phyloP scores from a whole-genome alignment of 2,797 vertebrate species.

The Myotis findleyi region DNA sequence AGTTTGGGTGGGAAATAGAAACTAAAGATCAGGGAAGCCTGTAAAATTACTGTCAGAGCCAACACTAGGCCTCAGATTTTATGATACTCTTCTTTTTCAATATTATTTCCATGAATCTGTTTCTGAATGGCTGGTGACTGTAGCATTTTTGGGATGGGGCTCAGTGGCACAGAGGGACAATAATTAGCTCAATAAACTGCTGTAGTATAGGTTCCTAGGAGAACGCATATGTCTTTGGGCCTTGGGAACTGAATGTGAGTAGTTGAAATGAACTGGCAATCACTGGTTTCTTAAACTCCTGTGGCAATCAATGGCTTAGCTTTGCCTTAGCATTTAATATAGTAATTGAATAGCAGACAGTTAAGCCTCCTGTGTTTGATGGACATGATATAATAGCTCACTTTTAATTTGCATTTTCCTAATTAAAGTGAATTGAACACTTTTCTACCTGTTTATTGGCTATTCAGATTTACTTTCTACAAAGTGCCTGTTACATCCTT shows the following conservation, averaged over 20 bases:
- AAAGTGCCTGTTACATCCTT: neutral
- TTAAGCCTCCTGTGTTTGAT: constrained; percentile 16
- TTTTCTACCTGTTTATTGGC: neutral
- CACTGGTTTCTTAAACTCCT: neutral
- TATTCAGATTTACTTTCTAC: constrained; percentile 10
- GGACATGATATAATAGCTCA: neutral
- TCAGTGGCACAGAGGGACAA: neutral
- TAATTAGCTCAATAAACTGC: neutral
- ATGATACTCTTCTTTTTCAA: neutral
- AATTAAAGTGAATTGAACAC: constrained; percentile 3
- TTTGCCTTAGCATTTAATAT: constrained; percentile 23
- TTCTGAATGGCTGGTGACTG: constrained; percentile 45
- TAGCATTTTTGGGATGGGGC: constrained; percentile 25
- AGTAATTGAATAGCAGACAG: neutral
- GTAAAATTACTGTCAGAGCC: neutral
- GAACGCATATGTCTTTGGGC: neutral
- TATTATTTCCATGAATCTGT: neutral
- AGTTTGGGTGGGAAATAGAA: neutral
- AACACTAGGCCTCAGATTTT: neutral
- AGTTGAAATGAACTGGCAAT: constrained; percentile 3
- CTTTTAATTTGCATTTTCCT: constrained; percentile 58
- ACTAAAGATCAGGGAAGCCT: neutral
- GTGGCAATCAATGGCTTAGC: neutral
- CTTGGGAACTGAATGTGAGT: neutral
- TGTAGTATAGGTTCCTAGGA: neutral